A percentile compares a stretch with the other conserved stretches of the same genome.
These are phyloP conservation scores for Cylloceria caligata DNA, from an alignment of 2,888 invertebrate genomes.

Conservation along the genomic window DNA sequence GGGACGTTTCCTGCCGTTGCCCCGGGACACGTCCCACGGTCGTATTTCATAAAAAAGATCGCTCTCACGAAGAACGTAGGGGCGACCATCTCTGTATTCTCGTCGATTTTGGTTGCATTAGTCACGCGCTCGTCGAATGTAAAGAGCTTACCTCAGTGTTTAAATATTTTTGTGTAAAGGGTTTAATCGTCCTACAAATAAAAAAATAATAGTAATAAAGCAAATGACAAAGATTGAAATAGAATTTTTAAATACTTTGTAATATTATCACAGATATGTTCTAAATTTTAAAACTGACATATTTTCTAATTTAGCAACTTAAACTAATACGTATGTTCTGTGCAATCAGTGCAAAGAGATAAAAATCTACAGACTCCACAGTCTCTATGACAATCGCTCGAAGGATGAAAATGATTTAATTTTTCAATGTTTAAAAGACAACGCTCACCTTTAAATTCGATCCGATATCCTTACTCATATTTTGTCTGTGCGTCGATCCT, in stretches of 20 bases:
- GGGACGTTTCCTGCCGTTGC: conserved; percentile 69
- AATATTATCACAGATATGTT: too few relatives aligned
- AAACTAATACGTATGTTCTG: too few relatives aligned
- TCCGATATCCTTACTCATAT: conserved; percentile 3
- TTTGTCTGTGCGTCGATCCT: not conserved
- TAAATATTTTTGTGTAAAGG: not conserved
- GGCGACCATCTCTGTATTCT: not conserved
- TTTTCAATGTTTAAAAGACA: not conserved
- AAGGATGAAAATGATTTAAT: too few relatives aligned
- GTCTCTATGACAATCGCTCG: too few relatives aligned
- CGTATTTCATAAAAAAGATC: conserved; percentile 69
- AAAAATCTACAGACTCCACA: too few relatives aligned
- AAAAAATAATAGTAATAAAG: not conserved
- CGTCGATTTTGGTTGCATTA: conserved; percentile 27
- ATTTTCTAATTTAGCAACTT: too few relatives aligned
- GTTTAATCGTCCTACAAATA: not conserved
- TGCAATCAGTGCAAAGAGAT: too few relatives aligned
- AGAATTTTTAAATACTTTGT: not conserved
- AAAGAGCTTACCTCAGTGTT: not conserved
- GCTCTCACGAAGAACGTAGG: conserved; percentile 1
- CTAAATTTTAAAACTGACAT: too few relatives aligned
- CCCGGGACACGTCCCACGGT: conserved; percentile 71
- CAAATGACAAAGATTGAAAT: not conserved
- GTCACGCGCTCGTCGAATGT: conserved; percentile 21
- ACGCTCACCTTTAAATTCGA: not conserved